Evolutionary conservation across 2,888 invertebrate species (phyloP), one percentile per base, ranked within the genome.

Genomic region (Ptilodon capucinus): DNA sequence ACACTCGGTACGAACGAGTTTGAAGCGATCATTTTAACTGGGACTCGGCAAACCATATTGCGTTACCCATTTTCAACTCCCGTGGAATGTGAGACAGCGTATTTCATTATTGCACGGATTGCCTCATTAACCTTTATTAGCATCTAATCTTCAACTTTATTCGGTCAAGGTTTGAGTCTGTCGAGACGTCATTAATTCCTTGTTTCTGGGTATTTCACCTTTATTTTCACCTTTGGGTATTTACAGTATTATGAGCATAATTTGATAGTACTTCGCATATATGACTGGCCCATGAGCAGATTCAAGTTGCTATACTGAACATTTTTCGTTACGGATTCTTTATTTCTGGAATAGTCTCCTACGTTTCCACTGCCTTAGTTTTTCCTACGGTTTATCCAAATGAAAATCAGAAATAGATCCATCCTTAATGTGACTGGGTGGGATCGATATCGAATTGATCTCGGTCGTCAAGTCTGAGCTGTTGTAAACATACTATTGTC

Each of bases 21-120:
- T 48, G 40, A 49, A 40, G 50, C 49, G 42, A 48, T 51, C 53
- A 48, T 44, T 45, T 46, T 39, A 40, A n/a, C 45, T 51, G 40
- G 32, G 17, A 42, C 45, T 51, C 45, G 19, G 38, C 19, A 38
- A 18, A 19, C 4, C 38, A 19, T 38, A 19, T 35, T 35, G 35
- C 35, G 17, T 9, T 35, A 35, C 3, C 9, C 8, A 35, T 35
- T 17, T 9, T 35, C 14, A 9, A 34, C 6, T 34, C n/a, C 28
- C 28, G 11, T 28, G 4, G n/a, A n/a, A 25, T 25, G 25, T 28
- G 28, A 7, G 21, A 28, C 28, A n/a, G 11, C 28, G 5, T 28
- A 4, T 28, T n/a, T 23, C 23, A 23, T 23, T 28, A 28, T 28
- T n/a, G 11, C 5, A 28, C n/a, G n/a, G 28, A 28, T 28, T 28